A percentile compares a stretch with the other conserved stretches of the same genome.
Evolutionary conservation across 1,140 invertebrate genomes (phyloP).

Genomic region (Diuraphis noxia): DNA sequence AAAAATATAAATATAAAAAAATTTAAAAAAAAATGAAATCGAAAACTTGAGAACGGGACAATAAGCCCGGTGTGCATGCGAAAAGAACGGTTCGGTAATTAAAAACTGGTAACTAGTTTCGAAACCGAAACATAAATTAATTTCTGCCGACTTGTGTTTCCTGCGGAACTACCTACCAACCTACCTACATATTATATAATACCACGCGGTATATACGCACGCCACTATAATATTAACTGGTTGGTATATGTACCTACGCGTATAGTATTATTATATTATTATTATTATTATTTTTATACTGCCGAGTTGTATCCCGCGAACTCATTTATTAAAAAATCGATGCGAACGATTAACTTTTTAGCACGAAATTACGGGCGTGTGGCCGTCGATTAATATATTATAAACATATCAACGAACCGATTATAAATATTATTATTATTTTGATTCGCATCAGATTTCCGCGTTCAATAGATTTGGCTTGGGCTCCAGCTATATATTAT

Average conservation of each 20-base stretch:
- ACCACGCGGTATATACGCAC: not conserved
- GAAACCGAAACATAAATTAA: not conserved
- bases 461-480: not conserved
- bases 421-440: not conserved
- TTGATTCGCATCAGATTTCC: not conserved
- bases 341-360: not conserved
- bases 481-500: not conserved
- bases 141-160: not conserved
- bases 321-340: not conserved
- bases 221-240: not conserved
- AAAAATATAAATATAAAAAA: no score
- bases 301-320: not conserved
- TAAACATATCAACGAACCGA: not conserved
- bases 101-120: not conserved
- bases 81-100: not conserved
- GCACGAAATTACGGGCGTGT: not conserved
- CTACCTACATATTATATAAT: not conserved
- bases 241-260: not conserved
- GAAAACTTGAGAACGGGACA: not conserved
- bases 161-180: not conserved
- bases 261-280: not conserved
- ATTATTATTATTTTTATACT: not conserved
- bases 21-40: not conserved
- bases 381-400: slow-evolving; percentile 5
- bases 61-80: not conserved